phyloP scores from a whole-genome alignment of 2,888 invertebrate species.

The Lasius platythorax region DNA sequence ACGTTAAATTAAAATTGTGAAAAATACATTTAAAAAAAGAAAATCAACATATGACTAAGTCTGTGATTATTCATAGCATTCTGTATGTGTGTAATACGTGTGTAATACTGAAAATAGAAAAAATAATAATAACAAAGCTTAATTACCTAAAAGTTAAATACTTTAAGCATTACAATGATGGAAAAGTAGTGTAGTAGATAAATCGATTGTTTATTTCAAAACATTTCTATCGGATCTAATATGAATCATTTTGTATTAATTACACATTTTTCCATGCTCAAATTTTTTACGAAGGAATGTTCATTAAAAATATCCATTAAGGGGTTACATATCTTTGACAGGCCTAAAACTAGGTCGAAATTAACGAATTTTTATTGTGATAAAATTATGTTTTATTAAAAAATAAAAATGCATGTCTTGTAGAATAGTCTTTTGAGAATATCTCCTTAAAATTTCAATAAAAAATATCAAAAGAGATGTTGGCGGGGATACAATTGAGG shows the following conservation, averaged over 20 bases:
- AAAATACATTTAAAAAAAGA: background rate
- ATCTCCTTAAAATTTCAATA: too few relatives aligned
- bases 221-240: background rate
- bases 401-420: too few relatives aligned
- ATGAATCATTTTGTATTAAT: slow-evolving; percentile 1
- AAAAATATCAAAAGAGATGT: too few relatives aligned
- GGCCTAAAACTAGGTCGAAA: too few relatives aligned
- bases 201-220: background rate
- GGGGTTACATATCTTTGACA: too few relatives aligned
- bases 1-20: background rate
- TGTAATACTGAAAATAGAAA: background rate
- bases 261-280: background rate
- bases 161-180: background rate
- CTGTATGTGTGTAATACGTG: background rate
- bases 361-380: too few relatives aligned
- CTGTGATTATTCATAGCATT: background rate
- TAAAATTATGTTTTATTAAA: too few relatives aligned
- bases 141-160: background rate
- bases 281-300: background rate
- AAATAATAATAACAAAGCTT: background rate
- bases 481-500: too few relatives aligned
- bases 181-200: background rate
- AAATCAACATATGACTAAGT: background rate
- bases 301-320: background rate
- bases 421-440: too few relatives aligned